phyloP scores from a whole-genome alignment of 2,113 vertebrate species.

The Martes martes region DNA sequence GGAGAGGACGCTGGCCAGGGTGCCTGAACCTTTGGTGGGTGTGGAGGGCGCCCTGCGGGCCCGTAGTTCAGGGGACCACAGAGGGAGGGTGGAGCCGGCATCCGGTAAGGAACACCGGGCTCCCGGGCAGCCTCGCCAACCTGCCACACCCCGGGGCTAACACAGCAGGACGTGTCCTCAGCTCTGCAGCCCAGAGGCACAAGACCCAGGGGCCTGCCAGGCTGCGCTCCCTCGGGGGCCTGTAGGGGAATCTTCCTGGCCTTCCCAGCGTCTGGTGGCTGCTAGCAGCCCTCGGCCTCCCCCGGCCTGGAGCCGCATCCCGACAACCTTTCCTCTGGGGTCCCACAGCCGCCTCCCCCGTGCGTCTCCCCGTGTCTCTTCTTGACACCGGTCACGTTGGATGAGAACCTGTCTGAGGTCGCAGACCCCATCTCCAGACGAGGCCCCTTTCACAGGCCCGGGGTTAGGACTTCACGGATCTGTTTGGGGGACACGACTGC shows the following conservation, averaged over 20 bases:
- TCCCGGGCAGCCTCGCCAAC: accelerated
- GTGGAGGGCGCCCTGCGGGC: no score
- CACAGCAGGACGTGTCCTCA: accelerated
- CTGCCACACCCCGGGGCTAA: neutral
- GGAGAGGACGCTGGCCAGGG: accelerated
- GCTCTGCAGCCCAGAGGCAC: neutral
- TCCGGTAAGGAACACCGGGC: accelerated
- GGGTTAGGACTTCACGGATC: neutral
- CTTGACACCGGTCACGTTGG: accelerated
- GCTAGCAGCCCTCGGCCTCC: neutral
- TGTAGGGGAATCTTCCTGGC: neutral
- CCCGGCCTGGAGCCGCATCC: neutral
- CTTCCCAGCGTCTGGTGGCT: accelerated
- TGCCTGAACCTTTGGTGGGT: neutral
- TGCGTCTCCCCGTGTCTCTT: no score
- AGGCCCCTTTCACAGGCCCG: accelerated
- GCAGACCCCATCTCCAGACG: neutral
- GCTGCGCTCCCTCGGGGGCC: neutral
- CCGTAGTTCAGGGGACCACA: accelerated
- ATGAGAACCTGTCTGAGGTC: accelerated
- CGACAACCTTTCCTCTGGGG: accelerated
- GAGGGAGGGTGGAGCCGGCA: accelerated
- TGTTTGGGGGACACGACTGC: no score
- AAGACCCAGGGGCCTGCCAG: neutral
- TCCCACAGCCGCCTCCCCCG: accelerated